A percentile compares a stretch with the other conserved stretches of the same genome.
Evolutionary conservation across 2,888 invertebrate species (phyloP).

Genomic region (Xanthostigma xanthostigma): DNA sequence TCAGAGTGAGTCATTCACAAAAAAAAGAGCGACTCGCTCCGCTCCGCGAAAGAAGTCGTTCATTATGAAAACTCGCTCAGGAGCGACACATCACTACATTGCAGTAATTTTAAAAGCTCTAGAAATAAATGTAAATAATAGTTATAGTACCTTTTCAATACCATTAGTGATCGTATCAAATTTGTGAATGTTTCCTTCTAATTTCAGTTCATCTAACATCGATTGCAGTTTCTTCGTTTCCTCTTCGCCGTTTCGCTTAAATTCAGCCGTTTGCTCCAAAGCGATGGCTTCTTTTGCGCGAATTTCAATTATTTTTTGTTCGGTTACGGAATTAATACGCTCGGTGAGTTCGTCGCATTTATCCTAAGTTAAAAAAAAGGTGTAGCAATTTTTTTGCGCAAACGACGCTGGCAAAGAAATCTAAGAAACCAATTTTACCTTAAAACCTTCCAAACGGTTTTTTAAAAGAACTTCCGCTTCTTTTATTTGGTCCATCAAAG

Average conservation of each 20-base stretch:
- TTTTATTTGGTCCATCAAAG: slow-evolving; percentile 39
- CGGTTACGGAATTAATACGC: slow-evolving; percentile 34
- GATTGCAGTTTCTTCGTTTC: slow-evolving; percentile 31
- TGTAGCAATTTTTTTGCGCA: slow-evolving; percentile 2
- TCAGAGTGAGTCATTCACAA: too few species aligned
- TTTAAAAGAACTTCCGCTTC: slow-evolving; percentile 34
- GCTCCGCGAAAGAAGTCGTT: too few species aligned
- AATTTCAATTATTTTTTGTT: slow-evolving; percentile 36
- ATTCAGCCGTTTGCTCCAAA: slow-evolving; percentile 28
- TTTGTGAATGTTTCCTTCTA: slow-evolving; percentile 27
- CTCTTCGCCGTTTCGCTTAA: slow-evolving; percentile 31
- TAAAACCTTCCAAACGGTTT: slow-evolving; percentile 39
- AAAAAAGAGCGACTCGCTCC: too few species aligned
- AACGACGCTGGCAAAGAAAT: neutral
- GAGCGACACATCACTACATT: too few species aligned
- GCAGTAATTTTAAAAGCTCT: neutral
- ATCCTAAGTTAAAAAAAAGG: slow-evolving; percentile 21
- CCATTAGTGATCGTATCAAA: slow-evolving; percentile 23
- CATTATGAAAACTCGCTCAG: too few species aligned
- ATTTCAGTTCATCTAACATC: slow-evolving; percentile 31
- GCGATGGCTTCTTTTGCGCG: slow-evolving; percentile 29
- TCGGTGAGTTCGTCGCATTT: slow-evolving; percentile 37
- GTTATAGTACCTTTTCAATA: slow-evolving; percentile 29
- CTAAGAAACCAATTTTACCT: too few species aligned
- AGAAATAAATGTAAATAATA: neutral